Conservation (phyloP, 2,888 invertebrate genomes). For the Neria commutata region DNA sequence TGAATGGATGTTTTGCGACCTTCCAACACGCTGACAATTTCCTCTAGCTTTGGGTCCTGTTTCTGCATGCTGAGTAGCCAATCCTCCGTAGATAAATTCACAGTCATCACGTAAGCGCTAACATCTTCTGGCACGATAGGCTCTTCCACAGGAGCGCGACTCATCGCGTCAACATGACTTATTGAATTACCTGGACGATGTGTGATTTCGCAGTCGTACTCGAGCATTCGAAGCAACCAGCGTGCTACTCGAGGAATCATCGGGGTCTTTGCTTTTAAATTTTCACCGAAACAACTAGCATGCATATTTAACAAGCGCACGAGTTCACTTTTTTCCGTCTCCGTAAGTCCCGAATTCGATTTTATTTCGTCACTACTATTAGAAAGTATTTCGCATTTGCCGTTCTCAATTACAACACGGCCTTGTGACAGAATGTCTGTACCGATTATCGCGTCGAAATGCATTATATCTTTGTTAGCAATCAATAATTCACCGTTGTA, state of each 20-base stretch:
- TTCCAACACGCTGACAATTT: conserved; percentile 5
- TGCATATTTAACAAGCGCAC: conserved; percentile 6
- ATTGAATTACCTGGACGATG: too few relatives aligned
- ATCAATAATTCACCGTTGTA: conserved; percentile 6
- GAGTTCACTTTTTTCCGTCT: conserved; percentile 4
- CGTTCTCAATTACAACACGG: conserved; percentile 20
- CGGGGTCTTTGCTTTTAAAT: background rate
- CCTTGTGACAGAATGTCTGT: conserved; percentile 16
- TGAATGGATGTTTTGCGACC: background rate
- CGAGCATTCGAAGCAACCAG: conserved; percentile 37
- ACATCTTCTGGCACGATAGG: conserved; percentile 16
- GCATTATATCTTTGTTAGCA: conserved; percentile 4
- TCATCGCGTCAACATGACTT: conserved; percentile 48
- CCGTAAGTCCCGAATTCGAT: background rate
- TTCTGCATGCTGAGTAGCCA: too few relatives aligned
- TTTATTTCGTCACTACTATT: conserved; percentile 15
- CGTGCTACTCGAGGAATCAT: conserved; percentile 42
- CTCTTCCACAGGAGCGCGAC: conserved; percentile 28
- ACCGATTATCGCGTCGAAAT: conserved; percentile 12
- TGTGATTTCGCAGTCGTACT: conserved; percentile 34
- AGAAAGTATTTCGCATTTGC: conserved; percentile 15
- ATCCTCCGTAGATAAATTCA: too few relatives aligned
- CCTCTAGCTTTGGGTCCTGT: too few relatives aligned
- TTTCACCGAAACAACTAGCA: conserved; percentile 19
- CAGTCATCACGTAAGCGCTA: too few relatives aligned